Evolutionary conservation across 2,113 vertebrate genomes (phyloP).

Genomic region (Electrona antarctica): DNA sequence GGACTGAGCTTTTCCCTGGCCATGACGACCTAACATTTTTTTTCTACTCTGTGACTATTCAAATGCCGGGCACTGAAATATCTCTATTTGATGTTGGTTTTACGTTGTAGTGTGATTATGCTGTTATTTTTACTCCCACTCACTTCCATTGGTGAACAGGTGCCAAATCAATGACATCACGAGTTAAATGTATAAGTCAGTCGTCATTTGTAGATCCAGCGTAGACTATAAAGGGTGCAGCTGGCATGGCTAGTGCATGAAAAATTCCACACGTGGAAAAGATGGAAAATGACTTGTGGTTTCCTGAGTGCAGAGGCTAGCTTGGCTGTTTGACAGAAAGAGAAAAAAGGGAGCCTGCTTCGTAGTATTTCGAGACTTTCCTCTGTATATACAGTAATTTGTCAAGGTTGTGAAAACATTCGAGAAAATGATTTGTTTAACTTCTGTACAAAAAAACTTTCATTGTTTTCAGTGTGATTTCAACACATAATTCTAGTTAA

Average conservation of each 20-base stretch:
- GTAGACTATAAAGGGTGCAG: slow-evolving; percentile 61
- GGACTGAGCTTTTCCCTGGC: too few relatives aligned
- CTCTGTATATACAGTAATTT: slow-evolving; percentile 64
- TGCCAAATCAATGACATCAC: slow-evolving; percentile 75
- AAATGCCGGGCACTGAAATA: slow-evolving; percentile 21
- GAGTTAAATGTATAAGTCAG: slow-evolving; percentile 67
- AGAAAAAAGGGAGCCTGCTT: slow-evolving; percentile 1
- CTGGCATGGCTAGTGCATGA: slow-evolving; percentile 68
- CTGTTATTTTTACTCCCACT: slow-evolving; percentile 27
- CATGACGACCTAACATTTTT: slow-evolving; percentile 16
- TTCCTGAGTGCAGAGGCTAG: slow-evolving; percentile 73
- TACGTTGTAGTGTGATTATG: slow-evolving; percentile 4
- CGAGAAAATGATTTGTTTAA: slow-evolving; percentile 39
- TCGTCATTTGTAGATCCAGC: slow-evolving; percentile 61
- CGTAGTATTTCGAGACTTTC: slow-evolving; percentile 59
- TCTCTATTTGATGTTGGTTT: slow-evolving; percentile 15
- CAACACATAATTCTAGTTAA: slow-evolving; percentile 48
- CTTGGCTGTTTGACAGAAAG: slow-evolving; percentile 61
- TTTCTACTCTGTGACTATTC: slow-evolving; percentile 13
- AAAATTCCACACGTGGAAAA: slow-evolving; percentile 79
- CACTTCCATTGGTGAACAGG: slow-evolving; percentile 27
- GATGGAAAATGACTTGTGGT: slow-evolving; percentile 78
- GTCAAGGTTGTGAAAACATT: slow-evolving; percentile 67
- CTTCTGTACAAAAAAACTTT: slow-evolving; percentile 32
- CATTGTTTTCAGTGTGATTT: slow-evolving; percentile 43